Evolutionary conservation across 2,888 invertebrate genomes (phyloP).

Genomic region (Tenthredo distinguenda): DNA sequence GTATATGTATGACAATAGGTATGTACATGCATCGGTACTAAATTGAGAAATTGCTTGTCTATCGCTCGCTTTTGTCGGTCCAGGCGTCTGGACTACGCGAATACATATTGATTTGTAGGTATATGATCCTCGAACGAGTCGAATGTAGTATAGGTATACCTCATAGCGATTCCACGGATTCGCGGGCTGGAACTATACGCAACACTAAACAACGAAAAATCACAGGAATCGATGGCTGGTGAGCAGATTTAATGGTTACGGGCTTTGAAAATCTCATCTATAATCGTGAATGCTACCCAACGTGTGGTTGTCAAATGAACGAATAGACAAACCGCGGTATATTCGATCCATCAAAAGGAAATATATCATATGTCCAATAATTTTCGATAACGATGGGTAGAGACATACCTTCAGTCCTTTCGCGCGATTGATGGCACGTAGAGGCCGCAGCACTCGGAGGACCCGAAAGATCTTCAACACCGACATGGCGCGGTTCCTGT

Average conservation of each 20-base stretch:
- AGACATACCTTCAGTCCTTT: slow-evolving; percentile 98
- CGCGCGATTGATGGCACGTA: slow-evolving; percentile 99
- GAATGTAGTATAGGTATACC: background rate
- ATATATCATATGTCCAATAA: background rate
- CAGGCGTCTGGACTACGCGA: background rate
- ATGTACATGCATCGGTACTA: no score
- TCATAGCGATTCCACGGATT: background rate
- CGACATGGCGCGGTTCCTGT: slow-evolving; percentile 87
- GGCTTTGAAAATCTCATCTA: background rate
- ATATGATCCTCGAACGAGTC: background rate
- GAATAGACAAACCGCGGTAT: background rate
- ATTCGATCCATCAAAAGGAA: background rate
- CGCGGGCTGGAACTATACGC: background rate
- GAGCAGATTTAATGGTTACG: background rate
- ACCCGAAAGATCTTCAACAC: slow-evolving; percentile 99
- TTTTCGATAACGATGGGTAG: slow-evolving; percentile 11
- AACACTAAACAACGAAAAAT: background rate
- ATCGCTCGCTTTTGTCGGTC: background rate
- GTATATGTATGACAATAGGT: no score
- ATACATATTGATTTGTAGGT: background rate
- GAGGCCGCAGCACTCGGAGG: slow-evolving; percentile 96
- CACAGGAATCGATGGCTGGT: background rate
- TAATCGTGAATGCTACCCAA: background rate
- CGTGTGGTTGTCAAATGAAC: background rate
- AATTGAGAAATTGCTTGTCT: no score